Percentiles rank a stretch among this genome's conserved stretches.
These are phyloP conservation scores for Megaceryle maxima DNA, from an alignment of 2,113 vertebrate genomes.

Conservation along the genomic window DNA sequence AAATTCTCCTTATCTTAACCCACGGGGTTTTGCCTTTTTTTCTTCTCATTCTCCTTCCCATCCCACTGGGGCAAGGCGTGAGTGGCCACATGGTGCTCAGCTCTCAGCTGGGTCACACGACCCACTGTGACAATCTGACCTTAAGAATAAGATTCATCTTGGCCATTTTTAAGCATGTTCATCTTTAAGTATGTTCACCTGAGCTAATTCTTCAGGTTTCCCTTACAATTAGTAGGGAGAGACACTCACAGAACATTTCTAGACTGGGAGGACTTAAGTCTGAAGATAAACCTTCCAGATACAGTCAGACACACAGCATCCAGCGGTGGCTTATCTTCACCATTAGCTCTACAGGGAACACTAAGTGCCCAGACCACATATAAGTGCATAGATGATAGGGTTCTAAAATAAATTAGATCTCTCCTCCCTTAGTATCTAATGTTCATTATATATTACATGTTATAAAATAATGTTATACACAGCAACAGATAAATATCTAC, in stretches of 20 bases:
- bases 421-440: neutral
- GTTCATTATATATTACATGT: neutral
- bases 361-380: neutral
- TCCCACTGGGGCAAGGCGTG: too few relatives aligned
- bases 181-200: neutral
- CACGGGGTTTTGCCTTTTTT: too few relatives aligned
- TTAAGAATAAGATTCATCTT: neutral
- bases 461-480: neutral
- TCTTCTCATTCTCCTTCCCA: too few relatives aligned
- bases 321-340: neutral
- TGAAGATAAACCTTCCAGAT: neutral
- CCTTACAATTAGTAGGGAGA: neutral
- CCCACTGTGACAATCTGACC: neutral
- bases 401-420: neutral
- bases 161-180: neutral
- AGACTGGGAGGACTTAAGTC: neutral
- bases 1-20: too few relatives aligned
- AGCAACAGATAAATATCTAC: neutral
- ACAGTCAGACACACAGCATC: neutral
- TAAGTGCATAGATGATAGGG: neutral
- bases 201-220: neutral
- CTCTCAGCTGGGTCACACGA: too few relatives aligned
- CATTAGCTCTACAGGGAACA: neutral
- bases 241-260: neutral
- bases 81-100: too few relatives aligned